Evolutionary conservation across 92 coral and sea anemone genomes (phyloP), one percentile per base, ranked within the genome.

Genomic region (Parazoanthus darwini): DNA sequence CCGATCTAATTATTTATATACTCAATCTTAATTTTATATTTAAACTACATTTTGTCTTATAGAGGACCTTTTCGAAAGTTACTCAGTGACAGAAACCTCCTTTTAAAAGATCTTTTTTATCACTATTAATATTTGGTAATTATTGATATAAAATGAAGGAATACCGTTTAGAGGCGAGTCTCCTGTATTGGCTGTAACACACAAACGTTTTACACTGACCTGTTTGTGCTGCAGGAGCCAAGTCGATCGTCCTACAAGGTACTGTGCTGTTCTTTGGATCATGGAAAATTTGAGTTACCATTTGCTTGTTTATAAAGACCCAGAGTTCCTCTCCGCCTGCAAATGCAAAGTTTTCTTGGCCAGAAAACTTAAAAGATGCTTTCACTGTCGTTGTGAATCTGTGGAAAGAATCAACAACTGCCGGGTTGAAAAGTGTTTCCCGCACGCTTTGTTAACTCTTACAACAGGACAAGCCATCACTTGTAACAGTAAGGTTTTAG

Each of bases 281-380:
- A 86, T 94, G 92, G 81, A 96, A 93, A 38, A 96, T 78, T 90
- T 96, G 96, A 65, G 90, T 91, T 56, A 92, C 94, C 86, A 94
- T 89, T 85, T 87, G 90, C 85, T 91, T 93, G 89, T 96, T 94
- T 88, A 96, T 89, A 78, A 88, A 94, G 33, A 96, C 98, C 95
- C 98, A 96, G 26, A 96, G 94, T 33, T 96, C 98, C 78, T 96
- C 98, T 25, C 98, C 99, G 44, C 99, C 99, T 74, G 98, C 96
- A 83, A 96, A 96, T 8, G 98, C 85, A 39, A 96, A 91, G 50
- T 92, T 82, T 77, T 96, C 99, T 50, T 90, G 78, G 20, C 99
- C 98, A 87, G 96, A 91, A 84, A 93, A 96, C 78, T 91, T 96
- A 89, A 96, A 95, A 8, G 95, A 79, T n/a, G 94, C 89, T 88